A percentile compares a stretch with the other conserved stretches of the same genome.
These are phyloP conservation scores for Aythya baeri DNA, from an alignment of 2,113 vertebrate species.

Conservation along the genomic window DNA sequence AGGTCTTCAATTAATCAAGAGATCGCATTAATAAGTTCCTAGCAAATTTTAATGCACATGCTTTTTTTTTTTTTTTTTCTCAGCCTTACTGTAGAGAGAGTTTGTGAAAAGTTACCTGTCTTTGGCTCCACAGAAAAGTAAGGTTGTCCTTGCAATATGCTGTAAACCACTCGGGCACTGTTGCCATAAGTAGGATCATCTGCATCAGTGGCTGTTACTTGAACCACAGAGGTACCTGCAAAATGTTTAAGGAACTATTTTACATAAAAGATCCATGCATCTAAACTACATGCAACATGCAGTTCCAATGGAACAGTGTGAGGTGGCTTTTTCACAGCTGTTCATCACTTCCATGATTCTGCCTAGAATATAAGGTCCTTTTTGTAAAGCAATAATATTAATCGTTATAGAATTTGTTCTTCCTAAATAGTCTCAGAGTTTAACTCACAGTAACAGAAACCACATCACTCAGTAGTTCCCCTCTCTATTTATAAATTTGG, in stretches of 20 bases:
- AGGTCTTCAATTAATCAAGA: not conserved
- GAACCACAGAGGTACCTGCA: conserved; percentile 93
- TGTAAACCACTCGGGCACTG: conserved; percentile 96
- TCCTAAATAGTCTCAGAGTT: not conserved
- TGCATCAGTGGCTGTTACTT: conserved; percentile 95
- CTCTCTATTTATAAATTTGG: not conserved
- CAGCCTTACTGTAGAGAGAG: not conserved
- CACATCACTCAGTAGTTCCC: not conserved
- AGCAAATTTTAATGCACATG: not conserved
- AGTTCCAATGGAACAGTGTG: not conserved
- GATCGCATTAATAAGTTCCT: not conserved
- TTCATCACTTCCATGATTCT: not conserved
- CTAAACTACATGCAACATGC: not conserved
- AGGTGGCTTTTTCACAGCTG: not conserved
- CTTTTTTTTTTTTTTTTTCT: not conserved
- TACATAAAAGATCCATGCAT: not conserved
- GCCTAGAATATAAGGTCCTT: not conserved
- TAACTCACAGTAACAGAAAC: not conserved
- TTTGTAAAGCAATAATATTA: not conserved
- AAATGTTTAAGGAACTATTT: conserved; percentile 12
- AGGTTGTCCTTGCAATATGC: conserved; percentile 94
- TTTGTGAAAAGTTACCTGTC: conserved; percentile 83
- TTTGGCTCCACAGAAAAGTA: conserved; percentile 98
- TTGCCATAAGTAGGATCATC: conserved; percentile 97
- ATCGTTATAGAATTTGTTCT: not conserved